Conservation (phyloP, 2,797 vertebrate genomes). For the Hydrocynus forskahlii region DNA sequence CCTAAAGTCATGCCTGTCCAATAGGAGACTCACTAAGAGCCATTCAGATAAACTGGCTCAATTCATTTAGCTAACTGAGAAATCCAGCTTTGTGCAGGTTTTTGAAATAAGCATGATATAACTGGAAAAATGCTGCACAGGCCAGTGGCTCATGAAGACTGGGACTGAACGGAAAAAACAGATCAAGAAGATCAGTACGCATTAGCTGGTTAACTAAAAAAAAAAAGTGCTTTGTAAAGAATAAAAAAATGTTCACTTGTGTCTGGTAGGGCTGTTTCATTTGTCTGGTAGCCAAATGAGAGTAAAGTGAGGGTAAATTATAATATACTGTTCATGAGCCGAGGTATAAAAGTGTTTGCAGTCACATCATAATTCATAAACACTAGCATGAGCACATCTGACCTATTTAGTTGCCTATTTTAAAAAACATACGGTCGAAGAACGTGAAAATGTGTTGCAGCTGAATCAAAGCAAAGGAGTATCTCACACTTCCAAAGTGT, state of each 20-base stretch:
- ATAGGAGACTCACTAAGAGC: background rate
- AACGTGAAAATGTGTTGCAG: background rate
- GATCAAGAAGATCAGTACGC: background rate
- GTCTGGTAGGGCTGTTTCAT: background rate
- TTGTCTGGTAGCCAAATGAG: background rate
- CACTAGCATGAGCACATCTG: background rate
- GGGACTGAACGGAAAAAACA: too few relatives aligned
- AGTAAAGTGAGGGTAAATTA: background rate
- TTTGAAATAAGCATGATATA: too few relatives aligned
- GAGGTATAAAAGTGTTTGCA: slow-evolving; percentile 12
- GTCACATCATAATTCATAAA: background rate
- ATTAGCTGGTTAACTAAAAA: background rate
- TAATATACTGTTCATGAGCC: background rate
- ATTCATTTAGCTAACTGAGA: background rate
- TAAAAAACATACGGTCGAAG: background rate
- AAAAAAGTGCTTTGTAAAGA: background rate
- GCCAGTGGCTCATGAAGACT: background rate
- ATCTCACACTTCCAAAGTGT: slow-evolving; percentile 22
- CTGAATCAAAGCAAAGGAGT: slow-evolving; percentile 9
- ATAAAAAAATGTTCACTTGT: background rate
- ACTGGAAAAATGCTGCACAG: background rate
- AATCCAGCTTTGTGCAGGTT: background rate
- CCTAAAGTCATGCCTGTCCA: background rate
- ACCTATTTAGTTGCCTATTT: background rate
- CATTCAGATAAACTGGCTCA: background rate